A percentile compares a stretch with the other conserved stretches of the same genome.
These are phyloP conservation scores for Oikopleura dioica DNA, from an alignment of 23 tunicate species.

Conservation along the genomic window DNA sequence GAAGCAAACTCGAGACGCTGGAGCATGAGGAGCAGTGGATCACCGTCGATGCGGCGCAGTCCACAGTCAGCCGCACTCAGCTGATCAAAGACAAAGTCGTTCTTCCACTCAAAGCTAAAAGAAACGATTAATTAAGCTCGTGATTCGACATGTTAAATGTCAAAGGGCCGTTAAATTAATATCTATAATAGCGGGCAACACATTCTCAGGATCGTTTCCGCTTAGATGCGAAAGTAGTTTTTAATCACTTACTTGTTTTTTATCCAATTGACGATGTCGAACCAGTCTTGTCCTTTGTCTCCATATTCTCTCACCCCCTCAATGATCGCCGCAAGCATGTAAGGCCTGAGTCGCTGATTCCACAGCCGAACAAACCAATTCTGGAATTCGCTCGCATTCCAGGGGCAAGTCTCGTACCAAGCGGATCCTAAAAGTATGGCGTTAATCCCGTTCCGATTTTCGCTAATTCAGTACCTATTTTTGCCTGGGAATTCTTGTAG, in stretches of 20 bases:
- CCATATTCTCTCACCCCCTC: slow-evolving; percentile 1
- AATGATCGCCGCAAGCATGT: not conserved
- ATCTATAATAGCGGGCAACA: not conserved
- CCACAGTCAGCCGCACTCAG: not conserved
- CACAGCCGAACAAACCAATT: slow-evolving; percentile 2
- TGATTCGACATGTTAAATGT: not conserved
- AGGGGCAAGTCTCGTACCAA: slow-evolving; percentile 1
- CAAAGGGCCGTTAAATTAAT: not conserved
- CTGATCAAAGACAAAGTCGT: not conserved
- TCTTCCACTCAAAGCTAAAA: not conserved
- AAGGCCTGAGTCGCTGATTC: not conserved
- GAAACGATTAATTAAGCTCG: not conserved
- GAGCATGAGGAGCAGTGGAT: slow-evolving; percentile 3
- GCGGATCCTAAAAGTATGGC: not conserved
- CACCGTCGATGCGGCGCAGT: not conserved
- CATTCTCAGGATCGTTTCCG: not conserved
- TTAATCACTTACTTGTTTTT: not conserved
- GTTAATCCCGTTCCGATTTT: not conserved
- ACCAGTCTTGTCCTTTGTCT: slow-evolving; percentile 9
- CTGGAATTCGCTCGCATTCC: not conserved
- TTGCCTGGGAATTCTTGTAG: not conserved
- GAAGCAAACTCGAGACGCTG: not conserved
- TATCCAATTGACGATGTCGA: not conserved
- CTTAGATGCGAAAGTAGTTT: not conserved
- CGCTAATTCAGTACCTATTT: not conserved